phyloP scores from a whole-genome alignment of 2,888 invertebrate genomes.

The Danaus chrysippus region DNA sequence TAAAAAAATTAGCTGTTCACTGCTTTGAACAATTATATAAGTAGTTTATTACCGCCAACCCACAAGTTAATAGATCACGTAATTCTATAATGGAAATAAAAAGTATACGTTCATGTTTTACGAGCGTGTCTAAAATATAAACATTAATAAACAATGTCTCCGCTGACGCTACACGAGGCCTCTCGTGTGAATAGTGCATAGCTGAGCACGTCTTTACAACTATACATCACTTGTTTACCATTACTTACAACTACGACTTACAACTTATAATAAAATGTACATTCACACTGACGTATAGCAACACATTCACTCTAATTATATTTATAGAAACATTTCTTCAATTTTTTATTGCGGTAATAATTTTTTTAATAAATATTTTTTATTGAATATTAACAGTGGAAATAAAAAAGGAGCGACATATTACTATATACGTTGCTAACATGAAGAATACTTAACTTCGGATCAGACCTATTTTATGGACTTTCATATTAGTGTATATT shows the following conservation, averaged over 20 bases:
- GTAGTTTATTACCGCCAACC: too few species aligned
- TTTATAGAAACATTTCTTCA: not conserved
- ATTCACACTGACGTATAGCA: not conserved
- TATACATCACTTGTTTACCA: slow-evolving; percentile 30
- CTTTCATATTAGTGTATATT: too few species aligned
- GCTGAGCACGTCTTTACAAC: slow-evolving; percentile 34
- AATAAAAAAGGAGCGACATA: slow-evolving; percentile 21
- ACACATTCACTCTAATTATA: not conserved
- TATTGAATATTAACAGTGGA: slow-evolving; percentile 15
- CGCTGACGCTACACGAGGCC: slow-evolving; percentile 32
- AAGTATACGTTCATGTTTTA: slow-evolving; percentile 3
- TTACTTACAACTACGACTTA: slow-evolving; percentile 20
- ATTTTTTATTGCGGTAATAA: too few species aligned
- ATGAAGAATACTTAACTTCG: not conserved
- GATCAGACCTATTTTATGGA: not conserved
- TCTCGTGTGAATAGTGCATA: slow-evolving; percentile 33
- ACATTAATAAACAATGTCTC: slow-evolving; percentile 7
- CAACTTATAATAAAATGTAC: slow-evolving; percentile 7
- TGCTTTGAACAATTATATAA: too few species aligned
- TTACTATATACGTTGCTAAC: slow-evolving; percentile 10
- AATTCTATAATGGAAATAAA: not conserved
- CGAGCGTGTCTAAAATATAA: not conserved
- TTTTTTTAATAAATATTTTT: slow-evolving; percentile 8
- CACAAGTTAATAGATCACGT: too few species aligned
- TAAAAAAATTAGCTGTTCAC: too few species aligned